Conservation (phyloP, 2,888 invertebrate species). For the Diaprepes abbreviatus region DNA sequence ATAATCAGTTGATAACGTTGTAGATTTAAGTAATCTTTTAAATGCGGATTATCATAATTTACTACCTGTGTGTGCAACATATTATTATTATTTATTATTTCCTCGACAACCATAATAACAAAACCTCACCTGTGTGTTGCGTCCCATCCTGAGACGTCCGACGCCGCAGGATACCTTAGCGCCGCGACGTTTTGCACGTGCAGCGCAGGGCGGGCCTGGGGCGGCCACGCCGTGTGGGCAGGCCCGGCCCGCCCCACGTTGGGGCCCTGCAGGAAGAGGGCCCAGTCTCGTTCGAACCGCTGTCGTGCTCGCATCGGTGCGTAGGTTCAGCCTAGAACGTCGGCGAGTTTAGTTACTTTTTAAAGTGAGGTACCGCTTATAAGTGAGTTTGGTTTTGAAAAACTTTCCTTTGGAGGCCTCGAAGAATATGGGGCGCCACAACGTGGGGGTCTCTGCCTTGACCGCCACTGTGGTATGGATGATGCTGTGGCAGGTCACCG, state of each 20-base stretch:
- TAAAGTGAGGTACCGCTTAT: slow-evolving; percentile 19
- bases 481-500: slow-evolving; percentile 61
- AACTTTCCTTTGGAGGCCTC: slow-evolving; percentile 17
- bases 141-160: slow-evolving; percentile 12
- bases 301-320: slow-evolving; percentile 17
- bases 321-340: neutral
- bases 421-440: slow-evolving; percentile 61
- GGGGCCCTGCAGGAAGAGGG: slow-evolving; percentile 29
- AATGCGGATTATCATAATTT: slow-evolving; percentile 5
- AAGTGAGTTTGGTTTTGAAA: slow-evolving; percentile 13
- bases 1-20: neutral
- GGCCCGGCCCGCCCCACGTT: slow-evolving; percentile 39
- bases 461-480: slow-evolving; percentile 61
- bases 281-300: slow-evolving; percentile 38
- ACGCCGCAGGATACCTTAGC: slow-evolving; percentile 30
- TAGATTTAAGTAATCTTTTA: neutral
- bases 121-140: slow-evolving; percentile 10
- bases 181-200: slow-evolving; percentile 44
- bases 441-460: slow-evolving; percentile 62
- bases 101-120: neutral
- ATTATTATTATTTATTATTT: neutral
- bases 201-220: slow-evolving; percentile 32
- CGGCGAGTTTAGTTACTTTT: slow-evolving; percentile 23
- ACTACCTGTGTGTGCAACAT: too few relatives aligned
- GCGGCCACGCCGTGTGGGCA: slow-evolving; percentile 42